A percentile compares a stretch with the other conserved stretches of the same genome.
phyloP scores from a whole-genome alignment of 2,888 invertebrate species.

The Reticulitermes lucifugus region DNA sequence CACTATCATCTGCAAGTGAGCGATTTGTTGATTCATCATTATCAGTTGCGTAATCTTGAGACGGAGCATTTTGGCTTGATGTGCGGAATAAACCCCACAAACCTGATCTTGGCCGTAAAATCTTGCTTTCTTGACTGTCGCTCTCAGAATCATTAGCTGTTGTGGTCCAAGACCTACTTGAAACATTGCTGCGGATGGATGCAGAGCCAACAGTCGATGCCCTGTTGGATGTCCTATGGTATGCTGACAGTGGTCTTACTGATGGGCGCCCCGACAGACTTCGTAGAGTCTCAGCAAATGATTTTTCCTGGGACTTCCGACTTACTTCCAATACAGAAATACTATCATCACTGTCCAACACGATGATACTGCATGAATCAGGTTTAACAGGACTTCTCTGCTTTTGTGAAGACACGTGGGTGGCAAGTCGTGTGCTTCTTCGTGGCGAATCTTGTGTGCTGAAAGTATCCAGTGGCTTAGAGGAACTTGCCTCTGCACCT shows the following conservation, averaged over 20 bases:
- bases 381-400: neutral
- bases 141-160: conserved; percentile 18
- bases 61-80: neutral
- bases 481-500: neutral
- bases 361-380: conserved; percentile 3
- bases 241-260: neutral
- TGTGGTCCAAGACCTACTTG: neutral
- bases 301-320: neutral
- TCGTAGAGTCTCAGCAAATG: conserved; percentile 7
- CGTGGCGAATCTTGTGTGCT: neutral
- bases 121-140: neutral
- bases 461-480: neutral
- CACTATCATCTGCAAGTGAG: conserved; percentile 15
- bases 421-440: conserved; percentile 10
- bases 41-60: conserved; percentile 8
- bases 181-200: neutral
- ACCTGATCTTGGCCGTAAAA: neutral
- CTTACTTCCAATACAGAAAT: conserved; percentile 11
- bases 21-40: conserved; percentile 26
- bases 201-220: conserved; percentile 2
- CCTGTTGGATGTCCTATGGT: neutral
- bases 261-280: conserved; percentile 3
- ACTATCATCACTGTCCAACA: conserved; percentile 8
- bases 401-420: neutral
- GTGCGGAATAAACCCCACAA: conserved; percentile 8